These are phyloP conservation scores for Rhopalosiphum padi DNA, from an alignment of 1,140 invertebrate species.

Conservation along the genomic window DNA sequence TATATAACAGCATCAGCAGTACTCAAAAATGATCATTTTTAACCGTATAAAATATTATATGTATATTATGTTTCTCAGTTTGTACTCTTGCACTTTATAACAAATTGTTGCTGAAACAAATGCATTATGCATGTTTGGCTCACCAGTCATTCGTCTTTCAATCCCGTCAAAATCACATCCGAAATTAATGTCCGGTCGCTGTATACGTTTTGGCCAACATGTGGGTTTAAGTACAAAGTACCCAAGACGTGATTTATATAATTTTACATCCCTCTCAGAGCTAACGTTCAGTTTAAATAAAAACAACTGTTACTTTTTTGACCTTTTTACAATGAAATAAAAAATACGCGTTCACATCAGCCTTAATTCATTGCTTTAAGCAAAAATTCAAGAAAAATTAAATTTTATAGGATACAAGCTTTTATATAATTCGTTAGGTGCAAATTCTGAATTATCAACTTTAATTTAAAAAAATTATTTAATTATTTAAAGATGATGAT, in stretches of 20 bases:
- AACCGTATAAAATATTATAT: neutral
- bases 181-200: slow-evolving; percentile 43
- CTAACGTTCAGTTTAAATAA: neutral
- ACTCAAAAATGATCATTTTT: neutral
- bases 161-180: slow-evolving; percentile 42
- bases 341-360: neutral
- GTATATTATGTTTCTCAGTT: neutral
- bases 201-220: neutral
- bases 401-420: neutral
- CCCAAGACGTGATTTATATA: slow-evolving; percentile 14
- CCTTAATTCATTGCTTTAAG: neutral
- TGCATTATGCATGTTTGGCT: neutral
- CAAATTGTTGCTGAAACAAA: slow-evolving; percentile 14
- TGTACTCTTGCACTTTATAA: neutral
- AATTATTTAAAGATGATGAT: neutral
- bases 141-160: neutral
- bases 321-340: neutral
- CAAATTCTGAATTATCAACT: neutral
- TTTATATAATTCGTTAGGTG: neutral
- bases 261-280: neutral
- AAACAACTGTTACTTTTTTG: slow-evolving; percentile 8
- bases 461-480: neutral
- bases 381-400: neutral
- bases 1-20: neutral
- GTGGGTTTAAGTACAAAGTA: neutral